Base-by-base conservation (phyloP, 2,797 vertebrate species). In the Myotis daubentonii region DNA sequence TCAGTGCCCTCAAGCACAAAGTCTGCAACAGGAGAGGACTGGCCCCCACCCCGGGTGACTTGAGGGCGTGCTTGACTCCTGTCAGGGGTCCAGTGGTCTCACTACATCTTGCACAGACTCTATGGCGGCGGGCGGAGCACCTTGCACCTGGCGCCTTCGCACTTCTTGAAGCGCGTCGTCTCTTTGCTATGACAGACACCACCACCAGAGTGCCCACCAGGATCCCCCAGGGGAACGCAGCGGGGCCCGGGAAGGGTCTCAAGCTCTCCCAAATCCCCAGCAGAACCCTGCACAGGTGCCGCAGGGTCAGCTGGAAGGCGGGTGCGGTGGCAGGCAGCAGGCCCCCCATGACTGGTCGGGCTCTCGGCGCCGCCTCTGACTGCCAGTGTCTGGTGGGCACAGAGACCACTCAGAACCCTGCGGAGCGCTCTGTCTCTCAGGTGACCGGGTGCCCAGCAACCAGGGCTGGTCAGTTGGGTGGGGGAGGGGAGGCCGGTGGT, bases 1-100 rank as follows among this genome's bases (percentile, higher is more conserved):
- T 41, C 8, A 22, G 16, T 2, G 30, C 30, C 0, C 1, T 33
- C 38, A 55, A 15, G 57, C 89, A n/a, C 44, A 30, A 3, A 19
- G 13, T 17, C 16, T 12, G 44, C 13, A 25, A 15, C 0, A 0
- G 1, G 65, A 13, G 53, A 25, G 71, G 8, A 16, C 49, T 4
- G 36, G 53, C 36, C 44, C 15, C 19, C 17, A 2, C 1, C 1
- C 0, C 9, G 4, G 72, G 22, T 0, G 44, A 22, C 25, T 5
- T 10, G 53, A 20, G 12, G 20, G 57, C 12, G 25, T 13, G 57
- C 11, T 6, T 60, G 57, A 44, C 30, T 23, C 30, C 28, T n/a
- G 83, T 15, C 44, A 2, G 1, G 0, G n/a, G 15, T 23, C 36
- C 28, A 3, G 3, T 23, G 2, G n/a, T 12, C 36, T 41, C n/a